These are phyloP conservation scores for Tridacna crocea DNA, from an alignment of 2,888 invertebrate species.

Conservation along the genomic window DNA sequence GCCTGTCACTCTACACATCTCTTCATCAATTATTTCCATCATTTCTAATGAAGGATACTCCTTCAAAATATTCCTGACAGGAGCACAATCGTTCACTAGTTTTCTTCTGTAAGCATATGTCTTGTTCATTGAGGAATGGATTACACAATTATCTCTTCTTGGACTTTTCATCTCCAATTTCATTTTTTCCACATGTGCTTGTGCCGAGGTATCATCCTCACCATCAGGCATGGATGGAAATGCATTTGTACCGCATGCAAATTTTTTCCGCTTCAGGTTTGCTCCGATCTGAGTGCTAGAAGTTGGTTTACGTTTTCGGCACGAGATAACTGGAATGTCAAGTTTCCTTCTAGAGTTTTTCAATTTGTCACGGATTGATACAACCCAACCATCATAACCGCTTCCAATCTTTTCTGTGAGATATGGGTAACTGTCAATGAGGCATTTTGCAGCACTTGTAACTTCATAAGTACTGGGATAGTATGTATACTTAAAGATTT, in stretches of 20 bases:
- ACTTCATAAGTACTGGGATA: slow-evolving; percentile 14
- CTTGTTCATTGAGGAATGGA: slow-evolving; percentile 5
- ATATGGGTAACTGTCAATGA: neutral
- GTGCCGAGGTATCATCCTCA: neutral
- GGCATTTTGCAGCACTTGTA: slow-evolving; percentile 8
- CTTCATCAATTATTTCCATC: slow-evolving; percentile 5
- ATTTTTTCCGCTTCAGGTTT: neutral
- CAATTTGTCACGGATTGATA: slow-evolving; percentile 9
- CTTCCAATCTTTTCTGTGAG: slow-evolving; percentile 5
- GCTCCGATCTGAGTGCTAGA: too few relatives aligned
- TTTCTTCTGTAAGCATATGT: slow-evolving; percentile 3
- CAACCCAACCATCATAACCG: slow-evolving; percentile 15
- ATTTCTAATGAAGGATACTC: slow-evolving; percentile 22
- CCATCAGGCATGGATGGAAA: slow-evolving; percentile 7
- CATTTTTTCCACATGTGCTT: neutral
- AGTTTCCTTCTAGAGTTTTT: slow-evolving; percentile 15
- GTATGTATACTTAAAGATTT: slow-evolving; percentile 4
- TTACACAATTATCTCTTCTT: neutral
- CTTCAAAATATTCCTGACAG: neutral
- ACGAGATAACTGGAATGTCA: neutral
- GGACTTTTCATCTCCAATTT: slow-evolving; percentile 15
- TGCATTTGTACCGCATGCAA: neutral
- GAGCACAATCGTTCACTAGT: slow-evolving; percentile 19
- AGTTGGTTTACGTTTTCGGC: slow-evolving; percentile 6
- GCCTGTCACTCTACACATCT: slow-evolving; percentile 12